Base-by-base conservation (phyloP, 2,113 vertebrate species). In the Lagopus muta region DNA sequence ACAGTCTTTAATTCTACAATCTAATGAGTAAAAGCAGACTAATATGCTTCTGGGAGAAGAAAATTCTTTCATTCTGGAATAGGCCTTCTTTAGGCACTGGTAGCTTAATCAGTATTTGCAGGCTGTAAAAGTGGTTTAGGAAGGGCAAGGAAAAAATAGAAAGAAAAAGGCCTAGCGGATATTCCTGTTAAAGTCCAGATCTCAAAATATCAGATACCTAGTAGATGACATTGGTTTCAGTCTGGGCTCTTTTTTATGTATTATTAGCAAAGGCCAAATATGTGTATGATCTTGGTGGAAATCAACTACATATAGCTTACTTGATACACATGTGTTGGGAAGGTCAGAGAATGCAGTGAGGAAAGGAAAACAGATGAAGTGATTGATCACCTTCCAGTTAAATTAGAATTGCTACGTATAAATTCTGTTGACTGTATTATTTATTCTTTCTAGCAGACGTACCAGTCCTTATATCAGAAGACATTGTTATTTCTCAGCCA, bases 391-490 rank as follows among this genome's bases (percentile, higher is more conserved):
- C 82, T 86, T 91, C 28, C 82, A 38, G 32, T 58, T 79, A 36
- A n/a, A 64, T 48, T 54, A 69, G 28, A 91, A 52, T 32, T 85
- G 22, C 90, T 69, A 10, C 30, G 11, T 87, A 36, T 82, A 54
- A 82, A 87, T 70, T 71, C 42, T 67, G n/a, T 92, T 96, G 55
- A 82, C 85, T 92, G 3, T 60, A 8, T 82, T 77, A 45, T 87
- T 92, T 87, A 25, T 92, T 45, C 34, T 32, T 93, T 89, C n/a
- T 95, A 98, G 96, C 94, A 96, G 98, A 98, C 28, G 94, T 99
- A 22, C 99, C 99, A 76, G 89, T 98, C 89, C 96, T 99, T 93
- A 89, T 98, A 88, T 98, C 96, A 90, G 98, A 98, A 88, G 98
- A 98, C 58, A 82, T 70, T 70, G 94, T 97, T 86, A 96, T 99